Evolutionary conservation across 2,797 vertebrate species (phyloP).

Genomic region (Lemur catta): DNA sequence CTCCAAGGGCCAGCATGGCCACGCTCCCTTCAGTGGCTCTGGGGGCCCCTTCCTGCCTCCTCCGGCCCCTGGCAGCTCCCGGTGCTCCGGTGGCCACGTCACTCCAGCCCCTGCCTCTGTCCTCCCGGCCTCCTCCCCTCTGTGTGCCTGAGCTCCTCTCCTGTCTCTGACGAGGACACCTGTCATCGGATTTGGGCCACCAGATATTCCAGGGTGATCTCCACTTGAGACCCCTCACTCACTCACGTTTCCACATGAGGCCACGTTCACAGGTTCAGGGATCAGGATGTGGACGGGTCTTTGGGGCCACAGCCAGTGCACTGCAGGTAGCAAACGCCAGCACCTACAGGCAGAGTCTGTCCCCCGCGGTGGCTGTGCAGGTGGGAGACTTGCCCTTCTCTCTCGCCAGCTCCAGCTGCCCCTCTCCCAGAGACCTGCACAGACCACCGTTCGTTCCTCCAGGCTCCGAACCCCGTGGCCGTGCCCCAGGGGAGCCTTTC

Average conservation of each 20-base stretch:
- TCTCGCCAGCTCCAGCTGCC: fast-evolving
- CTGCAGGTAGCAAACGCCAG: fast-evolving
- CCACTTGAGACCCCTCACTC: fast-evolving
- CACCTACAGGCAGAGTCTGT: fast-evolving
- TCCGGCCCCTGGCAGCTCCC: fast-evolving
- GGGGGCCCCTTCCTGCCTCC: too few species aligned
- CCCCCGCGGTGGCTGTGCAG: fast-evolving
- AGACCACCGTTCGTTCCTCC: not conserved
- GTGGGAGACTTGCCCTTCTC: too few species aligned
- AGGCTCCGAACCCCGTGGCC: fast-evolving
- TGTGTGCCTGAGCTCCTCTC: fast-evolving
- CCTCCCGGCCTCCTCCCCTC: fast-evolving
- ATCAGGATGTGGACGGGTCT: fast-evolving
- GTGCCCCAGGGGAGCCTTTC: fast-evolving
- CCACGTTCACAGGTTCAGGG: fast-evolving
- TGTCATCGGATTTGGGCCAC: fast-evolving
- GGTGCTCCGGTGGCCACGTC: fast-evolving
- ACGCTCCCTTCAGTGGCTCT: fast-evolving
- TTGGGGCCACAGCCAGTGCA: fast-evolving
- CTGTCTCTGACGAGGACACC: fast-evolving
- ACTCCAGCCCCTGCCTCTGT: fast-evolving
- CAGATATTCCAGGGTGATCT: not conserved
- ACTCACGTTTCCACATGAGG: not conserved
- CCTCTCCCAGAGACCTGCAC: fast-evolving
- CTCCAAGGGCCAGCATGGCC: fast-evolving